phyloP scores from a whole-genome alignment of 2,113 vertebrate species.

The Bostrychus sinensis region DNA sequence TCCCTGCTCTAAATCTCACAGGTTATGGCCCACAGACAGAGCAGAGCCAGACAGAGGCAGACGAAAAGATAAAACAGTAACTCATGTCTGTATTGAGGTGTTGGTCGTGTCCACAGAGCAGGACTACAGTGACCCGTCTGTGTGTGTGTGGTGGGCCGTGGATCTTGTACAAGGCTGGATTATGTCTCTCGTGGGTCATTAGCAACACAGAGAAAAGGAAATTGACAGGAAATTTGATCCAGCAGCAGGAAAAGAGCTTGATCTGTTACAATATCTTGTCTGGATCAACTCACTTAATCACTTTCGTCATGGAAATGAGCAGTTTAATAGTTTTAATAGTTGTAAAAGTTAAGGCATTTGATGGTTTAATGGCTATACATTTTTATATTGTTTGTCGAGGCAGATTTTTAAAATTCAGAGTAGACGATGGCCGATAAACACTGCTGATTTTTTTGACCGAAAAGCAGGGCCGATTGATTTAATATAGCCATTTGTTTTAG shows the following conservation, averaged over 20 bases:
- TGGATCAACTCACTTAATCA: not conserved
- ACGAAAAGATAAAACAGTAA: not conserved
- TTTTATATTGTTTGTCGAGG: too few species aligned
- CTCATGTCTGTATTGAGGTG: too few species aligned
- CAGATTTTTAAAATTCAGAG: too few species aligned
- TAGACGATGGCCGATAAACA: too few species aligned
- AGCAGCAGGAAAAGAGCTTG: not conserved
- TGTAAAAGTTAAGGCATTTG: too few species aligned
- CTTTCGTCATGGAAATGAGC: not conserved
- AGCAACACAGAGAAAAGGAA: constrained; percentile 20
- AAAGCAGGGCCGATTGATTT: too few species aligned
- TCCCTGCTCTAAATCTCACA: not conserved
- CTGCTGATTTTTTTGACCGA: not conserved
- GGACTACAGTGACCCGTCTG: too few species aligned
- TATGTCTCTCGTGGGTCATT: not conserved
- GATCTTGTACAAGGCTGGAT: not conserved
- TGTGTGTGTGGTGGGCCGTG: too few species aligned
- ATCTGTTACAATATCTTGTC: constrained; percentile 7
- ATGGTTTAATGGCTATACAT: too few species aligned
- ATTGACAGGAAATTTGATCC: constrained; percentile 21
- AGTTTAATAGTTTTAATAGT: too few species aligned
- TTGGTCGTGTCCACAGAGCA: not conserved
- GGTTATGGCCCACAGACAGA: not conserved
- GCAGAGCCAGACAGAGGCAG: not conserved
- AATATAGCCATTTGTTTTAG: too few species aligned